Percentiles rank a stretch among this genome's conserved stretches.
These are phyloP conservation scores for Syrista parreyssii DNA, from an alignment of 2,888 invertebrate species.

Conservation along the genomic window DNA sequence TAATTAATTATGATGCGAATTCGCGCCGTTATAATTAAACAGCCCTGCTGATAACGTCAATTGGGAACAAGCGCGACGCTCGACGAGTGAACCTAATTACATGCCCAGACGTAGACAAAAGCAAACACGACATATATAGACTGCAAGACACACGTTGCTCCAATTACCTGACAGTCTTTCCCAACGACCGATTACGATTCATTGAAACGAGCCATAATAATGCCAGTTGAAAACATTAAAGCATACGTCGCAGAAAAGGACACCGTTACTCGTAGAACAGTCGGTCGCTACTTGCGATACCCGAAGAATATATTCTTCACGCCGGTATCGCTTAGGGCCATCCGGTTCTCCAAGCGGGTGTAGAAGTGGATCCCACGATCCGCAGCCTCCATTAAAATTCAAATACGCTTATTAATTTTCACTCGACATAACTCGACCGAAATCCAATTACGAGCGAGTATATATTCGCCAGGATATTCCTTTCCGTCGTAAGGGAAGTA, in stretches of 20 bases:
- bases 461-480: neutral
- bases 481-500: neutral
- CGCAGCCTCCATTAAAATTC: neutral
- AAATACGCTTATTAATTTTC: neutral
- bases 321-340: neutral
- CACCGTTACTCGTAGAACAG: neutral
- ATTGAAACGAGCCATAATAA: neutral
- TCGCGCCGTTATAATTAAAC: neutral
- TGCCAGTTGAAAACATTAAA: neutral
- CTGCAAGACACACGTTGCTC: neutral
- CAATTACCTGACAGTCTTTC: neutral
- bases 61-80: neutral
- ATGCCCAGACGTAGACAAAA: neutral
- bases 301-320: neutral
- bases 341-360: neutral
- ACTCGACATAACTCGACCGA: neutral
- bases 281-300: neutral
- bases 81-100: neutral
- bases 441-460: neutral
- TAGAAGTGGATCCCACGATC: neutral
- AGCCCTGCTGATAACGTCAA: neutral
- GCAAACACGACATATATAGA: neutral
- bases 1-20: slow-evolving; percentile 2
- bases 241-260: neutral
- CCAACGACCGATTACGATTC: neutral